phyloP scores from a whole-genome alignment of 2,888 invertebrate genomes.

The Drosophila tanythrix region DNA sequence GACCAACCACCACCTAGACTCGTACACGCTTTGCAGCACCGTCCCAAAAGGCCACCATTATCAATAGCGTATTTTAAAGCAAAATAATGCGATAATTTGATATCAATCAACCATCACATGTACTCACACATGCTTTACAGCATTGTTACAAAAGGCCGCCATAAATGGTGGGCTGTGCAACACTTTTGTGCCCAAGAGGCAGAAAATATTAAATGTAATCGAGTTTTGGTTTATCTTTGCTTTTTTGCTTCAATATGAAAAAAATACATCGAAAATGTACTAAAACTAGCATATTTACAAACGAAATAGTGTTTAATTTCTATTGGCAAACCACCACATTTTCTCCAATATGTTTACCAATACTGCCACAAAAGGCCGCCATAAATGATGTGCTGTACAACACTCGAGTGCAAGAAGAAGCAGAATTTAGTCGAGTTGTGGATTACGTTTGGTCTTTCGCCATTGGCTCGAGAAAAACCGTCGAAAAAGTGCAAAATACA shows the following conservation, averaged over 20 bases:
- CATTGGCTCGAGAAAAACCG: slow-evolving; percentile 38
- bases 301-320: not conserved
- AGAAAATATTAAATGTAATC: not conserved
- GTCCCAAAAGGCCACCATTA: not conserved
- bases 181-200: not conserved
- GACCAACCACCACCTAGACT: not conserved
- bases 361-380: slow-evolving; percentile 56
- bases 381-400: slow-evolving; percentile 37
- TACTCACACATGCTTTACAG: not conserved
- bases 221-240: not conserved
- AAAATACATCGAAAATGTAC: slow-evolving; percentile 41
- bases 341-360: not conserved
- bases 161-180: not conserved
- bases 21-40: slow-evolving; percentile 20
- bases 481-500: slow-evolving; percentile 42
- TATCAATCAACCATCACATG: not conserved
- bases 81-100: not conserved
- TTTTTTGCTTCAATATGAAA: not conserved
- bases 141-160: slow-evolving; percentile 11
- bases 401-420: slow-evolving; percentile 43
- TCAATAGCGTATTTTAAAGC: not conserved
- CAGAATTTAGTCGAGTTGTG: slow-evolving; percentile 41
- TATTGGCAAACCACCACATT: not conserved
- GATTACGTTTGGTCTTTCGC: slow-evolving; percentile 62
- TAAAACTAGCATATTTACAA: not conserved